Base-by-base conservation (phyloP, 92 coral and sea anemone genomes). In the Epizoanthus scotinus region DNA sequence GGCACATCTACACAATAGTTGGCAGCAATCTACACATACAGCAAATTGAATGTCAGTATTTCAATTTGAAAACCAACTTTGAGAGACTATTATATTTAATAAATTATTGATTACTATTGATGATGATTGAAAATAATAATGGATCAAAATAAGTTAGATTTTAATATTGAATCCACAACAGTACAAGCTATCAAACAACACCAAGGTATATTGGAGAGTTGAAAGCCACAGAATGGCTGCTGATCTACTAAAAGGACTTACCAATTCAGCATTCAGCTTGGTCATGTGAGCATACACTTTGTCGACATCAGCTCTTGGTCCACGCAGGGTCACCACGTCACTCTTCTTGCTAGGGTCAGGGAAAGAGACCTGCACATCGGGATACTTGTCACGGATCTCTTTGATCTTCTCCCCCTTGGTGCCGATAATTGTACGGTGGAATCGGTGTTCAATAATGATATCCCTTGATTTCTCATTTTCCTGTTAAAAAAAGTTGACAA, bases 341-440 rank as follows among this genome's bases (percentile, higher is more conserved):
- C 92, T 91, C 69, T 93, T 95, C 82, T 77, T 87, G 55, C 90
- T 84, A 13, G 99, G 89, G 54, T 95, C 99, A 5, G 99, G 99
- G 87, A 95, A 95, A 60, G 99, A 95, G 82, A 95, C 85, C 65
- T 94, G 99, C 7, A 93, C 99, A 59, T 93, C 99, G 0, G 99
- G 99, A 79, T 87, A 89, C 64, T 91, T 95, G 81, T 89, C 93
- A 22, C 99, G 93, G 54, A 95, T 65, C 71, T 95, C 99, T 52
- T 87, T 91, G 91, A 95, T 93, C 75, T 90, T 90, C 71, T 93
- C 99, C 20, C 99, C 99, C 68, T 95, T 95, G 15, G 94, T 20
- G 10, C 99, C 99, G 58, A 95, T 95, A 84, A 95, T 91, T 5
- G 98, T 89, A 34, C 99, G 98, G 73, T 95, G 99, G 89, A 95